Conservation (phyloP, 23 tunicate species). For the Trididemnum miniatum region DNA sequence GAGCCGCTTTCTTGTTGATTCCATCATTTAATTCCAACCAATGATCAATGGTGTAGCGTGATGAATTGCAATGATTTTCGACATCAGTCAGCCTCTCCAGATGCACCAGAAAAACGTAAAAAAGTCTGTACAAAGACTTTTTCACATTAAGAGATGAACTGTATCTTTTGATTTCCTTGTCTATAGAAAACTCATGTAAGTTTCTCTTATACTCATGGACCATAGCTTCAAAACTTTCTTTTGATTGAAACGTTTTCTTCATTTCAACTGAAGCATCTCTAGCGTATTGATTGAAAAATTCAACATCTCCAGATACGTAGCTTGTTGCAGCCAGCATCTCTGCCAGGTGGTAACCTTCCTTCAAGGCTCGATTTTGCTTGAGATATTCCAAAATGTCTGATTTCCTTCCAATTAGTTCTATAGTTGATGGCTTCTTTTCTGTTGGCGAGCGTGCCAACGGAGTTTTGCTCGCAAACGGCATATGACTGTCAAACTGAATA, state of each 20-base stretch:
- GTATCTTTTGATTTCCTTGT: neutral
- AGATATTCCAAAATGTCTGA: neutral
- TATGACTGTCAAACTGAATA: slow-evolving; percentile 43
- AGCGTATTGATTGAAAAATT: neutral
- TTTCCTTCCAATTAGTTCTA: slow-evolving; percentile 25
- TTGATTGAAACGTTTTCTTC: neutral
- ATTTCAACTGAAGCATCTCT: neutral
- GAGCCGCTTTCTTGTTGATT: neutral
- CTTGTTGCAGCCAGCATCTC: neutral
- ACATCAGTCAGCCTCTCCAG: neutral
- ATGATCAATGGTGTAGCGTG: neutral
- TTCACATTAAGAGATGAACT: neutral
- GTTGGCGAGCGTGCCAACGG: slow-evolving; percentile 42
- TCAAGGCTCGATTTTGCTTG: neutral
- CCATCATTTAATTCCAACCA: neutral
- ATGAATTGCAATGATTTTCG: neutral
- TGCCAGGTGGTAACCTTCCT: slow-evolving; percentile 8
- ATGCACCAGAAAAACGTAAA: neutral
- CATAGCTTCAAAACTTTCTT: neutral
- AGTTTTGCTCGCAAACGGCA: slow-evolving; percentile 45
- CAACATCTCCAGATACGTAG: neutral
- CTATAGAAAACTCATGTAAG: neutral
- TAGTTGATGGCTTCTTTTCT: slow-evolving; percentile 1
- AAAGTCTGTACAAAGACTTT: slow-evolving; percentile 1
- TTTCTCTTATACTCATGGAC: neutral